These are phyloP conservation scores for Propithecus deckenii DNA, from an alignment of 2,797 vertebrate genomes.

Conservation along the genomic window DNA sequence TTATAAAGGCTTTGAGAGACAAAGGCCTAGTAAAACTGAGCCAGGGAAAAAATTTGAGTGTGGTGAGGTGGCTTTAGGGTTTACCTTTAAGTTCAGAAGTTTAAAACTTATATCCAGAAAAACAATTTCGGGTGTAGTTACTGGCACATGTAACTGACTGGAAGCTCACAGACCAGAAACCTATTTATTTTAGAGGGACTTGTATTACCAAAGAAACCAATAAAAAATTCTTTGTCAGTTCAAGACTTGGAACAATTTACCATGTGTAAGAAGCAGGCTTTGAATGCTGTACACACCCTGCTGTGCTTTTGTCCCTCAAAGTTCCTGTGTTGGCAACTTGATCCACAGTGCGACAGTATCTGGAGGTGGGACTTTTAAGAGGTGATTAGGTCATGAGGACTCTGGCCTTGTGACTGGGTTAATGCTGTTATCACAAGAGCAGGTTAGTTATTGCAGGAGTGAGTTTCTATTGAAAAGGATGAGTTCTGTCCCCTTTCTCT, in stretches of 20 bases:
- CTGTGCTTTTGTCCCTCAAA: neutral
- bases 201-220: neutral
- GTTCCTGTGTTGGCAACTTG: neutral
- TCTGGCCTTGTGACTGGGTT: neutral
- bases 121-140: neutral
- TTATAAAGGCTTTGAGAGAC: neutral
- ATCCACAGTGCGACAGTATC: neutral
- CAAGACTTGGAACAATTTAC: neutral
- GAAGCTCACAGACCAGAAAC: neutral
- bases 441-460: neutral
- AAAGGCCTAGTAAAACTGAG: neutral
- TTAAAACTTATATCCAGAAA: neutral
- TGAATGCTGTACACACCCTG: neutral
- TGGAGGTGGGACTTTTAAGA: neutral
- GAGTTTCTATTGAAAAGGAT: neutral
- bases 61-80: neutral
- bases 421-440: neutral
- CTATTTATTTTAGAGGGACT: neutral
- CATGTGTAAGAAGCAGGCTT: neutral
- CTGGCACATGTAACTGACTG: neutral
- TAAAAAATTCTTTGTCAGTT: neutral
- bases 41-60: neutral
- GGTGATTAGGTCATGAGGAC: neutral
- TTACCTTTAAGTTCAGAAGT: neutral
- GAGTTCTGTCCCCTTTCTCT: neutral